phyloP scores from a whole-genome alignment of 1,140 invertebrate genomes.

The Halotydeus destructor region DNA sequence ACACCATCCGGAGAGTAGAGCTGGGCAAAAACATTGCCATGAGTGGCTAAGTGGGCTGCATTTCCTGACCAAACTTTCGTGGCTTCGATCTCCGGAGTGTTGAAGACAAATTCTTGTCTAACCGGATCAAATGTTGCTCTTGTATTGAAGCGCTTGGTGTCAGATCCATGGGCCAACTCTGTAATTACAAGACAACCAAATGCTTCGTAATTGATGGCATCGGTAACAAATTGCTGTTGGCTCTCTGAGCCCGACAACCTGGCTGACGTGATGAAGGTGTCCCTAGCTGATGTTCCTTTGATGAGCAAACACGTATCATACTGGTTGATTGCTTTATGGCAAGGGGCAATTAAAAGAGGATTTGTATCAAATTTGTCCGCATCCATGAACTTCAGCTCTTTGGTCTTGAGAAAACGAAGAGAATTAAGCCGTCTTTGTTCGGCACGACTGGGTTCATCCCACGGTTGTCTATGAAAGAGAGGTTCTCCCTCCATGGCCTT shows the following conservation, averaged over 20 bases:
- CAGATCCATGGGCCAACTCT: constrained; percentile 79
- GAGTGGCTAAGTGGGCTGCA: constrained; percentile 63
- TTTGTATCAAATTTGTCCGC: constrained; percentile 32
- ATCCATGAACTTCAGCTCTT: constrained; percentile 38
- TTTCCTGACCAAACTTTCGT: constrained; percentile 88
- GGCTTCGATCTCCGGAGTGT: constrained; percentile 79
- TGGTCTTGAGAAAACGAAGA: constrained; percentile 35
- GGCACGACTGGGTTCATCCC: constrained; percentile 35
- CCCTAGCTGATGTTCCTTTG: constrained; percentile 31
- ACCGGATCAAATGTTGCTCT: constrained; percentile 61
- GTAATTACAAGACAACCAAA: constrained; percentile 69
- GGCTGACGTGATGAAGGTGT: constrained; percentile 23
- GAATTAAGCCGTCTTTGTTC: constrained; percentile 40
- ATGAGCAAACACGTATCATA: constrained; percentile 44
- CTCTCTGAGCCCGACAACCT: constrained; percentile 49
- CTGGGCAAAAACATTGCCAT: constrained; percentile 57
- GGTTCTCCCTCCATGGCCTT: constrained; percentile 54
- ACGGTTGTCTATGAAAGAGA: constrained; percentile 38
- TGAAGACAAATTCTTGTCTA: constrained; percentile 53
- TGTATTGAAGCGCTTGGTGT: constrained; percentile 72
- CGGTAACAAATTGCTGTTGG: constrained; percentile 32
- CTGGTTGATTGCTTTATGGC: constrained; percentile 33
- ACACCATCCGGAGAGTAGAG: constrained; percentile 51
- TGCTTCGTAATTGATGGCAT: constrained; percentile 21
- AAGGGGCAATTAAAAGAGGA: constrained; percentile 23